phyloP scores from a whole-genome alignment of 1,140 invertebrate species.

The Vanessa tameamea region DNA sequence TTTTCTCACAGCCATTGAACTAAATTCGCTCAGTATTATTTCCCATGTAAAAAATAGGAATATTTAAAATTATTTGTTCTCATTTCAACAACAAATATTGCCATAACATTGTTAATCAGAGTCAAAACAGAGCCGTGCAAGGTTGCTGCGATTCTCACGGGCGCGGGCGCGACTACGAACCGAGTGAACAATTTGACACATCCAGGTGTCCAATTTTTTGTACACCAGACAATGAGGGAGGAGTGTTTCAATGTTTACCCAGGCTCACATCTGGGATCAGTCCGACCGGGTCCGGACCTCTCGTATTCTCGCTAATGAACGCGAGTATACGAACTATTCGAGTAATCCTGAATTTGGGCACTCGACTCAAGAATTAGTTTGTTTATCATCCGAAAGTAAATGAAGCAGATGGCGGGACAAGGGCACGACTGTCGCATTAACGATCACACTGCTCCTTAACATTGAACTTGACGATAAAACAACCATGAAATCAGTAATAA shows the following conservation, averaged over 20 bases:
- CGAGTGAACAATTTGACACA: constrained; percentile 79
- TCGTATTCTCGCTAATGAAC: constrained; percentile 72
- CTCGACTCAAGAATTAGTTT: constrained; percentile 52
- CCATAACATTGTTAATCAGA: constrained; percentile 53
- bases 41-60: constrained; percentile 2
- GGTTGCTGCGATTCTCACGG: constrained; percentile 64
- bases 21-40: not conserved
- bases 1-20: too few species aligned
- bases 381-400: constrained; percentile 58
- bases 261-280: constrained; percentile 69
- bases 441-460: constrained; percentile 52
- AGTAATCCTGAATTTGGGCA: constrained; percentile 48
- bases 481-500: constrained; percentile 71
- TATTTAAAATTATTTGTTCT: constrained; percentile 3
- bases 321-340: constrained; percentile 47
- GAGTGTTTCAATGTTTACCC: constrained; percentile 72
- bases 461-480: constrained; percentile 78
- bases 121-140: constrained; percentile 47
- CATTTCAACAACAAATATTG: constrained; percentile 32
- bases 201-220: constrained; percentile 79
- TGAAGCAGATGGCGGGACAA: constrained; percentile 64
- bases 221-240: constrained; percentile 62
- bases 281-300: constrained; percentile 65
- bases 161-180: constrained; percentile 52
- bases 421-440: constrained; percentile 55